Conservation (phyloP, 2,888 invertebrate species). For the Zootermopsis nevadensis region DNA sequence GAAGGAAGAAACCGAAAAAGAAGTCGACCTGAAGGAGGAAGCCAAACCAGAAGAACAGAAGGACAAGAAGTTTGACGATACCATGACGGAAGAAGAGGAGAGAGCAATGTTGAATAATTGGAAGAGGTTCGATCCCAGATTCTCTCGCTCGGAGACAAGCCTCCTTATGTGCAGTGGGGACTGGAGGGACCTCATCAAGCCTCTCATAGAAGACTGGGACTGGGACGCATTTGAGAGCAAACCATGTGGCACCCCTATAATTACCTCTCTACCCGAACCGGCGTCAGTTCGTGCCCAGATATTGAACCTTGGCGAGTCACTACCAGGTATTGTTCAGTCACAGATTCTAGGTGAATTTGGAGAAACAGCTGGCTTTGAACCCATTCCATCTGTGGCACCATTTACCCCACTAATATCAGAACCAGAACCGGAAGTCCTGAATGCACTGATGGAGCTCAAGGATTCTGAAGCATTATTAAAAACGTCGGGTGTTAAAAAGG, state of each 20-base stretch:
- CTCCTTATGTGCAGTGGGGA: slow-evolving; percentile 67
- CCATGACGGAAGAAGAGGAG: slow-evolving; percentile 59
- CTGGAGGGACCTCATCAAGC: slow-evolving; percentile 73
- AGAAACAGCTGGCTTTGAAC: slow-evolving; percentile 66
- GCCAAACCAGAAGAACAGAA: slow-evolving; percentile 64
- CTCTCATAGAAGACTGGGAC: slow-evolving; percentile 73
- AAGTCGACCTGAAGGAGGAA: slow-evolving; percentile 58
- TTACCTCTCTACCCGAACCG: slow-evolving; percentile 65
- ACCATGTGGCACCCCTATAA: slow-evolving; percentile 64
- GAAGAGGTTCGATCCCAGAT: slow-evolving; percentile 67
- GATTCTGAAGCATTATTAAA: slow-evolving; percentile 69
- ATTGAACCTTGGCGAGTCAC: slow-evolving; percentile 64
- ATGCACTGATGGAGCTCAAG: slow-evolving; percentile 64
- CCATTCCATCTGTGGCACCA: slow-evolving; percentile 72
- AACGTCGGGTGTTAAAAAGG: slow-evolving; percentile 71
- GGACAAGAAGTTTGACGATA: slow-evolving; percentile 61
- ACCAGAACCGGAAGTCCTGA: slow-evolving; percentile 65
- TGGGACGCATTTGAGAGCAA: slow-evolving; percentile 74
- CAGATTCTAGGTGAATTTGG: slow-evolving; percentile 67
- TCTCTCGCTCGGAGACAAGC: slow-evolving; percentile 67
- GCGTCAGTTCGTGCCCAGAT: slow-evolving; percentile 67
- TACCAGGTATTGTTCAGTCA: slow-evolving; percentile 58
- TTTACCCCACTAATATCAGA: slow-evolving; percentile 68
- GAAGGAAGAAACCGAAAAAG: slow-evolving; percentile 13
- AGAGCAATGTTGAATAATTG: slow-evolving; percentile 59